Evolutionary conservation across 2,888 invertebrate genomes (phyloP), one percentile per base, ranked within the genome.

Genomic region (Thereva nobilitata): DNA sequence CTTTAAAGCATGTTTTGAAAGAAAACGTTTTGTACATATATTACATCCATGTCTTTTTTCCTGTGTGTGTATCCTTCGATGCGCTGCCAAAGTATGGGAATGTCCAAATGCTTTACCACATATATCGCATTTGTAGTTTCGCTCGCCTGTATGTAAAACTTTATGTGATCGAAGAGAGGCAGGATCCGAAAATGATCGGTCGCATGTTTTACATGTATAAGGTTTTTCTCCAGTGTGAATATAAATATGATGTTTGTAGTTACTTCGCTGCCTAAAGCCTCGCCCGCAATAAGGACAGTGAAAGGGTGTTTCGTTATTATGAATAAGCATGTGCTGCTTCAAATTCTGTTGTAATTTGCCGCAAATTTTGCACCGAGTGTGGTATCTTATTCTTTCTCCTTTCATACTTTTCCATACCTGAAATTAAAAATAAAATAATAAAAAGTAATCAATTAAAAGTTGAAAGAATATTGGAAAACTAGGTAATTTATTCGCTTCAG

Each of bases 161-260:
- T 63, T 69, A 47, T 71, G 71, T 4, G 69, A 67, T 12, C 69
- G 55, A n/a, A 70, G 41, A 2, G 68, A 67, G 5, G 70, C 67
- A 7, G 69, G 67, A 45, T 71, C 71, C 3, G 67, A 50, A 41
- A 71, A 71, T 4, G 66, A 52, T 35, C 63, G 64, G 0, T 67
- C 67, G 42, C 71, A 71, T 5, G 67, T 23, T 40, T 56, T 45
- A 63, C 71, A 71, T 54, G 57, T 54, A 54, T 70, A 71, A 2
- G 71, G 71, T 42, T 69, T 71, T 23, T 64, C 40, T 2, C 70
- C 70, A 3, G 70, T 71, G 50, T 71, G 71, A 4, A 67, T 69
- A 40, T 71, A 68, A 1, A 69, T 9, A 35, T 71, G 71, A n/a
- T 66, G 67, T 35, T 67, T 67, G 40, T 66, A 67, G 35, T 69